Base-by-base conservation (phyloP, 2,797 vertebrate genomes). In the Aphelocoma californica region DNA sequence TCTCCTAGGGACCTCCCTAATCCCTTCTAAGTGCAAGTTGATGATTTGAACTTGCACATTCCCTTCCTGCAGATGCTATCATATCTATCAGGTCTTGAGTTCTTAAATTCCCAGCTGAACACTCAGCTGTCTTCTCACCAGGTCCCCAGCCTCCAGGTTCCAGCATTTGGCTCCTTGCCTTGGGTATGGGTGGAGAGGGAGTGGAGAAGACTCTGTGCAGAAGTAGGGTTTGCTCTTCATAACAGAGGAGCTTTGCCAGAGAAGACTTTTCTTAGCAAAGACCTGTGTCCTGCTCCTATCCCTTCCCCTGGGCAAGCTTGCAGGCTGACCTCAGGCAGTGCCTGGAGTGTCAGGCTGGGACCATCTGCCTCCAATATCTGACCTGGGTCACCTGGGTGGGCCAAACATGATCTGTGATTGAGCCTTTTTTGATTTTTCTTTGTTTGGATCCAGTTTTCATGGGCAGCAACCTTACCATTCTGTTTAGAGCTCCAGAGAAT, bases 301-400 rank as follows among this genome's bases (percentile, higher is more conserved):
- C 44, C 12, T 73, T 83, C 16, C 14, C 29, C 11, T 9, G 47
- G 20, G 16, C 2, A 10, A 61, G 42, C 36, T 21, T 69, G 29
- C 28, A 58, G 65, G 31, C n/a, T 47, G 31, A 66, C 36, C 38
- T 64, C 34, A 34, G 21, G 11, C 19, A 16, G 4, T 57, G 42
- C 47, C 58, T 60, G 24, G 29, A 8, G 1, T 69, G 12, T 38
- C 8, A 44, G 36, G 9, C 12, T 79, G 84, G 48, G 18, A 56
- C 28, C 0, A 5, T 40, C 12, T 8, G 12, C 7, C 5, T 84
- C 45, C 9, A 2, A 0, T 0, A 1, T 29, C 65, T 84, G 14
- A 71, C 12, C 24, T 45, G 31, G 18, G 8, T 44, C 1, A 3
- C 40, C 31, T 53, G 25, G 2, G 24, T 42, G 10, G 5, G 38